Percentiles rank a stretch among this genome's conserved stretches.
Evolutionary conservation across 2,113 vertebrate species (phyloP).

Genomic region (Trogon melanurus): DNA sequence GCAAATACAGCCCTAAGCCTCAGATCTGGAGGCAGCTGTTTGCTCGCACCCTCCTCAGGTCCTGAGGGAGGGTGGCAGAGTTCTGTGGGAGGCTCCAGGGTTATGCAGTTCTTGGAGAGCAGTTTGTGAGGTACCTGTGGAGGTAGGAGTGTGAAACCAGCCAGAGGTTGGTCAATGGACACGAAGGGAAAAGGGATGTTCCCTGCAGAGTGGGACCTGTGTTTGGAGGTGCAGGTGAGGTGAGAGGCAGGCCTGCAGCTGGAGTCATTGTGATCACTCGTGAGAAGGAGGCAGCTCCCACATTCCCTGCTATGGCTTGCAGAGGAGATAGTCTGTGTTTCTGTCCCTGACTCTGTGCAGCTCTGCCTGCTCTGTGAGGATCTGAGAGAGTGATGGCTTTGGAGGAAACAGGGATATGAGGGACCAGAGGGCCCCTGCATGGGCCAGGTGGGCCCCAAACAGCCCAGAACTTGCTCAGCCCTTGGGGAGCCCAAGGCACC

Average conservation of each 20-base stretch:
- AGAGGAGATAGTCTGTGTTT: neutral
- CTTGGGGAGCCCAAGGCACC: neutral
- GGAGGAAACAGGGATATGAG: neutral
- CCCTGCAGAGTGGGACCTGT: neutral
- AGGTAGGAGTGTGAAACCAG: neutral
- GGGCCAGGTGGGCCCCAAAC: neutral
- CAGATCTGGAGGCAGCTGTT: neutral
- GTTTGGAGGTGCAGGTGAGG: neutral
- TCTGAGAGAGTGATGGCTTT: neutral
- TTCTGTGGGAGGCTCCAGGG: neutral
- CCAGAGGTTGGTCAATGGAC: neutral
- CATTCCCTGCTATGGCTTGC: neutral
- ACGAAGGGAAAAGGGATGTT: neutral
- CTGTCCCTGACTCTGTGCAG: neutral
- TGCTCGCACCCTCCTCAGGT: neutral
- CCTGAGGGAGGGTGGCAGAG: neutral
- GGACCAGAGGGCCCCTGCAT: neutral
- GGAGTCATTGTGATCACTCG: rapidly evolving
- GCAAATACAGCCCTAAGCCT: neutral
- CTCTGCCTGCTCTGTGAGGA: neutral
- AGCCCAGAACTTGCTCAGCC: neutral
- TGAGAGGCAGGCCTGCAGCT: neutral
- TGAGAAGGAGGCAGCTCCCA: neutral
- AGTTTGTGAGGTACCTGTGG: neutral
- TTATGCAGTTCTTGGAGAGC: neutral